Base-by-base conservation (phyloP, 1,140 invertebrate species). In the Drosophila persimilis region DNA sequence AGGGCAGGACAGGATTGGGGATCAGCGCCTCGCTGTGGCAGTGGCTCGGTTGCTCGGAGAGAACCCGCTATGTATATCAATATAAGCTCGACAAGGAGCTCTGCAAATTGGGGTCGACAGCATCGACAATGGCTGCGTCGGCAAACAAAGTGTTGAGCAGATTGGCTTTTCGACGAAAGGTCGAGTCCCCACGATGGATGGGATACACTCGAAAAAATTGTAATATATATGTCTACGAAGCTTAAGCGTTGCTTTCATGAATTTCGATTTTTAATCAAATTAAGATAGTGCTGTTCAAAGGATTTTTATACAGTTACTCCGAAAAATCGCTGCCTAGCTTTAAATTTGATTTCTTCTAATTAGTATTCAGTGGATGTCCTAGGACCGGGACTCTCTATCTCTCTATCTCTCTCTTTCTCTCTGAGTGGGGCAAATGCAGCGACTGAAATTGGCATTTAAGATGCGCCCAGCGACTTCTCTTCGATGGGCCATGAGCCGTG, bases 101-200 rank as follows among this genome's bases (percentile, higher is more conserved):
- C 71, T 74, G 83, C 79, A 77, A 86, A 86, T 86, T 86, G 83
- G 81, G 81, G 81, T 86, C 83, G 81, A 86, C 83, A 81, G 73
- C 70, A 31, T 46, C 52, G 57, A 67, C 57, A 77, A 63, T 78
- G 75, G 35, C 35, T 11, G 64, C 50, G 58, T 55, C 55, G 55
- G 73, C 60, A 80, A 86, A 81, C 79, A 83, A 78, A 81, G 81
- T 86, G 81, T 76, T 76, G 80, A 78, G 74, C 83, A 86, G 81
- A 86, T 86, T 88, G 81, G 70, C 78, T 83, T 67, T 74, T 88
- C 61, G 70, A 61, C 60, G 74, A 46, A 26, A 29, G 15, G 29
- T 8, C 7, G 9, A 9, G 9, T 26, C 24, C 24, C 24, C 24
- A 3, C 15, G 43, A 31, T 17, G 54, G 15, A 15, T 6, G 31